Evolutionary conservation across 2,888 invertebrate species (phyloP).

Genomic region (Metopia argyrocephala): DNA sequence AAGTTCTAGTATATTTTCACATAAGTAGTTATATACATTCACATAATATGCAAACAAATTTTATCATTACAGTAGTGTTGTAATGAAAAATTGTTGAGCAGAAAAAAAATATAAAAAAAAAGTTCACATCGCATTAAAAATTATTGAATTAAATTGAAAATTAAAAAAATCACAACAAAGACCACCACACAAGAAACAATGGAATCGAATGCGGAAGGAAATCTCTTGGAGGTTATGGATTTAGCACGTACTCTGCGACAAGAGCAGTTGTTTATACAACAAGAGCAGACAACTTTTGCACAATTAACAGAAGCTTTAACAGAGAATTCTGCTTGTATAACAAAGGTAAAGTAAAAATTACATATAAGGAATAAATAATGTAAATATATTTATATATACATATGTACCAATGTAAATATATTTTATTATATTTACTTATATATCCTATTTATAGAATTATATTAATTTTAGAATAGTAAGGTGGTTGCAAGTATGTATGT

Average conservation of each 20-base stretch:
- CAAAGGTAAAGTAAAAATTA: conserved; percentile 72
- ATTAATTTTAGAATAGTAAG: no score
- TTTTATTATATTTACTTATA: no score
- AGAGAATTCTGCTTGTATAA: conserved; percentile 80
- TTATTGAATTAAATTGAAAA: conserved; percentile 26
- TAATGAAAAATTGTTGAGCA: conserved; percentile 36
- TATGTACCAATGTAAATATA: no score
- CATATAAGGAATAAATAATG: background rate
- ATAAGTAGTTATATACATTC: background rate
- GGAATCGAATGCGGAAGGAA: conserved; percentile 76
- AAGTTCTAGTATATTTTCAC: conserved; percentile 55
- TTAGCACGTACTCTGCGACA: conserved; percentile 78
- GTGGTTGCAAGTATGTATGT: no score
- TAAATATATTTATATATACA: no score
- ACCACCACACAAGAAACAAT: no score
- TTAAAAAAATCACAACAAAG: conserved; percentile 14
- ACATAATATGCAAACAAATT: no score
- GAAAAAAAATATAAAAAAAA: conserved; percentile 2
- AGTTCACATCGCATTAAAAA: background rate
- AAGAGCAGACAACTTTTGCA: conserved; percentile 90
- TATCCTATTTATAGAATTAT: no score
- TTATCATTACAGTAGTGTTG: conserved; percentile 34
- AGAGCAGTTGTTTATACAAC: conserved; percentile 91
- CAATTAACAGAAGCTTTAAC: conserved; percentile 86
- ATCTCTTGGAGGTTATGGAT: conserved; percentile 78